Evolutionary conservation across 2,888 invertebrate genomes (phyloP), one percentile per base, ranked within the genome.

Genomic region (Chymomyza caudatula): DNA sequence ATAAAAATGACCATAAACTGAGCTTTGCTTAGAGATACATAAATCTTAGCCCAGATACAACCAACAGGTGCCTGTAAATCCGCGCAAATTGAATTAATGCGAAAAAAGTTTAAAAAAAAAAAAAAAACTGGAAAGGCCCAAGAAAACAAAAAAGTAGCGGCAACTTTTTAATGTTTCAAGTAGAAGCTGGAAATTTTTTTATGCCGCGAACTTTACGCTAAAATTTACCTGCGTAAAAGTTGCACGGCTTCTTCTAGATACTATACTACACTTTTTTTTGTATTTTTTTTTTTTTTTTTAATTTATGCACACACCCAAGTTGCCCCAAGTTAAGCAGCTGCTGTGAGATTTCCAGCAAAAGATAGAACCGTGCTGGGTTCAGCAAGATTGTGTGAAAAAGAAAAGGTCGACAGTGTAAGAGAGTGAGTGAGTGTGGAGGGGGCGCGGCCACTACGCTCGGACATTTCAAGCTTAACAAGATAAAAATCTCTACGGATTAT

Each of bases 401-500:
- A 29, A 20, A 51, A 51, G 19, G 11, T 20, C 51, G 5, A 51
- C n/a, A 51, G 29, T 20, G 20, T 49, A 17, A 15, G n/a, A 8
- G 44, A 44, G 44, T n/a, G 44, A 8, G 13, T 6, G 44, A 44
- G 44, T n/a, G 8, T 44, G 44, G 44, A 44, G 5, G 44, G 44
- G 44, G 5, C 4, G 44, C 67, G n/a, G n/a, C n/a, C n/a, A n/a
- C n/a, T 63, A 60, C 67, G 69, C 69, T 66, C 23, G 75, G 74
- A 82, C 84, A 79, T 75, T 77, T 69, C 77, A 79, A 75, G 85
- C 77, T 85, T 85, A 85, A 85, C 76, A 76, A 77, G 86, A 82
- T 85, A 85, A 79, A 82, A 82, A 82, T 82, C 81, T 82, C 86
- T 64, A 74, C 76, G 86, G 86, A 85, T 85, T 85, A 85, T 85